Conservation (phyloP, 2,797 vertebrate species). For the Huso huso region DNA sequence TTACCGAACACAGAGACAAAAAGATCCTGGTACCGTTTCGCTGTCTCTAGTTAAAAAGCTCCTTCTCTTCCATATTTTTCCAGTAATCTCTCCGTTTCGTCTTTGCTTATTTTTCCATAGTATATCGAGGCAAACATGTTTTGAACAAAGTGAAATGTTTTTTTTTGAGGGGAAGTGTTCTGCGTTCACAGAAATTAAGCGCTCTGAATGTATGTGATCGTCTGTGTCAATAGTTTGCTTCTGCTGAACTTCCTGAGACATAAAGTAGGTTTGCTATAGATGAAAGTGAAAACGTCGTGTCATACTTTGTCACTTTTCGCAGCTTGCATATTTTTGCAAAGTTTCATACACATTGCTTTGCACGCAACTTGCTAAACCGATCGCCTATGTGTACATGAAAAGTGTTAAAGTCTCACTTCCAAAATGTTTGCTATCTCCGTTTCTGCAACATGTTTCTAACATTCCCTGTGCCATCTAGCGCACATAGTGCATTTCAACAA, state of each 20-base stretch:
- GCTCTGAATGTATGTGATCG: slow-evolving; percentile 2
- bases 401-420: background rate
- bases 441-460: no score
- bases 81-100: slow-evolving; percentile 19
- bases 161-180: background rate
- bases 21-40: slow-evolving; percentile 15
- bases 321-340: background rate
- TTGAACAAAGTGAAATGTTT: background rate
- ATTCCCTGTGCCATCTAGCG: background rate
- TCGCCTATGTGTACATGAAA: background rate
- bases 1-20: slow-evolving; percentile 26
- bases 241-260: slow-evolving; percentile 20
- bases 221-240: background rate
- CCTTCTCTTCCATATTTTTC: slow-evolving; percentile 17
- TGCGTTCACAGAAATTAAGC: background rate
- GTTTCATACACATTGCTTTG: background rate
- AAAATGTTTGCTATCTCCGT: no score
- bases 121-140: background rate
- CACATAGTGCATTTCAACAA: background rate
- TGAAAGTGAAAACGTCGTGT: background rate
- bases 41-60: slow-evolving; percentile 24
- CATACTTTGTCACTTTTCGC: background rate
- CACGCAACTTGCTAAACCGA: no score
- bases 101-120: slow-evolving; percentile 21
- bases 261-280: background rate